Percentiles rank a stretch among this genome's conserved stretches.
phyloP scores from a whole-genome alignment of 2,113 vertebrate genomes.

The Eclectus roratus region DNA sequence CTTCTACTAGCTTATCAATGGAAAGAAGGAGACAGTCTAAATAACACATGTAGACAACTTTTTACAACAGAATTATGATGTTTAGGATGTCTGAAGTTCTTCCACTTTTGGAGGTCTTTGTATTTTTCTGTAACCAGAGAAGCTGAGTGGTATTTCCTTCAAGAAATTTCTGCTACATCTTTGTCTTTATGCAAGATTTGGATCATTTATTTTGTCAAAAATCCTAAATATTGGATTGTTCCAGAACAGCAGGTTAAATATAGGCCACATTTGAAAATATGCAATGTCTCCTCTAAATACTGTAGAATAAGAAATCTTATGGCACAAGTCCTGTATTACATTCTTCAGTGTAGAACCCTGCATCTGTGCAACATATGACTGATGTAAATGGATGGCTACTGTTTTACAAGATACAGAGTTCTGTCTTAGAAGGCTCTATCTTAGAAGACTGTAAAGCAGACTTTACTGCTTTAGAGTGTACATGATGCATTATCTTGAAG shows the following conservation, averaged over 20 bases:
- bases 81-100: neutral
- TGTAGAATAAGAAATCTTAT: neutral
- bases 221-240: neutral
- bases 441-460: neutral
- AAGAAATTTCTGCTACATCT: neutral
- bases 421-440: neutral
- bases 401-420: neutral
- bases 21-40: neutral
- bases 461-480: neutral
- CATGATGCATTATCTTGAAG: neutral
- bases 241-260: neutral
- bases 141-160: neutral
- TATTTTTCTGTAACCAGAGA: neutral
- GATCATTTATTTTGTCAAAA: neutral
- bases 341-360: neutral
- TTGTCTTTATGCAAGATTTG: neutral
- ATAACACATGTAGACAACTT: neutral
- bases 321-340: neutral
- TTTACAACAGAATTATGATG: neutral
- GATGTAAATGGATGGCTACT: neutral
- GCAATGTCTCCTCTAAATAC: neutral
- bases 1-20: neutral
- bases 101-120: neutral
- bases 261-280: neutral
- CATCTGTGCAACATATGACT: neutral